Percentiles rank a stretch among this genome's conserved stretches.
Evolutionary conservation across 2,797 vertebrate genomes (phyloP).

Genomic region (Rhincodon typus): DNA sequence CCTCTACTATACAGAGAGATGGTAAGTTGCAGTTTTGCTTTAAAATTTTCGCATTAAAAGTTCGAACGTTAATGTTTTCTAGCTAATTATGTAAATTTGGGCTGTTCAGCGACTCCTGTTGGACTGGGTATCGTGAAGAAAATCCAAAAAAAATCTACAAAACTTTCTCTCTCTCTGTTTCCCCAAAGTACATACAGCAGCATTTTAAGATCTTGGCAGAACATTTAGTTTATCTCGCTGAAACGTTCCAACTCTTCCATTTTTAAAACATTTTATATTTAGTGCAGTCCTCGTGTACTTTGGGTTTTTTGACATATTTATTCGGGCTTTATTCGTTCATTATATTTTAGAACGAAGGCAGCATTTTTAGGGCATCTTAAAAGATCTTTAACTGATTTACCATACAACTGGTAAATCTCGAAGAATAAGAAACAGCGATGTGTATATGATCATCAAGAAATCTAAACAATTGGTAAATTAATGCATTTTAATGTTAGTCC

Average conservation of each 20-base stretch:
- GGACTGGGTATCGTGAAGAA: neutral
- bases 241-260: slow-evolving; percentile 8
- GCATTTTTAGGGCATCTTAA: neutral
- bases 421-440: neutral
- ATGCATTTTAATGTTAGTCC: neutral
- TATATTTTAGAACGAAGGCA: neutral
- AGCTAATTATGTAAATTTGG: neutral
- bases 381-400: neutral
- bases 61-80: slow-evolving; percentile 33
- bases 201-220: slow-evolving; percentile 12
- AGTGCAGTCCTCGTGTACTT: too few species aligned
- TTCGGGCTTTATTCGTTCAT: neutral
- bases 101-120: slow-evolving; percentile 26
- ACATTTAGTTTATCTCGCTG: neutral
- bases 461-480: neutral
- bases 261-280: neutral
- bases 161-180: neutral
- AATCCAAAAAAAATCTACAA: neutral
- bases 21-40: slow-evolving; percentile 50
- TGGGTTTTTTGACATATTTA: neutral
- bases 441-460: neutral
- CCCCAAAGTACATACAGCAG: neutral
- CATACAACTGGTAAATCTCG: neutral
- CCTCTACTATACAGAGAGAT: slow-evolving; percentile 55
- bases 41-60: neutral